These are phyloP conservation scores for Tokudaia muenninki DNA, from an alignment of 2,797 vertebrate genomes.

Conservation along the genomic window DNA sequence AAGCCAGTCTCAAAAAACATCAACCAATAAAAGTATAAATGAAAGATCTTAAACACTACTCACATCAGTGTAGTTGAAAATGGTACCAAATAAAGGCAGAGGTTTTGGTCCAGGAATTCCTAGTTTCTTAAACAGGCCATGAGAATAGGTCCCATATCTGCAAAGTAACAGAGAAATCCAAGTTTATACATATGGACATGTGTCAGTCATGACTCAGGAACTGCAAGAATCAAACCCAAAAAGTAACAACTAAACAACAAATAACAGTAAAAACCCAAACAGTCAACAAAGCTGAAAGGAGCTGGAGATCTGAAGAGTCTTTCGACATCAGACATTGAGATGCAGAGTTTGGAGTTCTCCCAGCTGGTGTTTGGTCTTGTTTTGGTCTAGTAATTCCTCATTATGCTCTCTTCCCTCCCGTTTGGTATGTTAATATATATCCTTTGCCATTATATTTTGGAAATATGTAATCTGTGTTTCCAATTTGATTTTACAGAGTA, in stretches of 20 bases:
- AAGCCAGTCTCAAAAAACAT: background rate
- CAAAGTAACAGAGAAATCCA: constrained; percentile 5
- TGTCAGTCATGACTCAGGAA: background rate
- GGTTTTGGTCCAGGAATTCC: constrained; percentile 66
- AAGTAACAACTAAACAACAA: background rate
- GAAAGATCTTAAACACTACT: background rate
- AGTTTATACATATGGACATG: background rate
- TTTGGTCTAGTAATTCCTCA: no score
- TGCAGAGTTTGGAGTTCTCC: no score
- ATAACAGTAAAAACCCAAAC: background rate
- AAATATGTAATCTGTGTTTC: no score
- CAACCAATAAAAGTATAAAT: background rate
- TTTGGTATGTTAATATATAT: no score
- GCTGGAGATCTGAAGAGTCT: no score
- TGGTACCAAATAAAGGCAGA: constrained; percentile 42
- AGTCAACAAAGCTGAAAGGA: no score
- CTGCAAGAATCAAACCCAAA: background rate
- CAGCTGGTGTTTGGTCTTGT: no score
- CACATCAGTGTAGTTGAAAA: background rate
- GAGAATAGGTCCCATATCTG: constrained; percentile 61
- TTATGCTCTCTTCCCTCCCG: no score
- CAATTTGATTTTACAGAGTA: no score
- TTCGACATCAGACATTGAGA: no score
- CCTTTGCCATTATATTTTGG: no score
- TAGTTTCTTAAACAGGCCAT: constrained; percentile 71